These are phyloP conservation scores for Drosophila gunungcola DNA, from an alignment of 1,140 invertebrate genomes.

Conservation along the genomic window DNA sequence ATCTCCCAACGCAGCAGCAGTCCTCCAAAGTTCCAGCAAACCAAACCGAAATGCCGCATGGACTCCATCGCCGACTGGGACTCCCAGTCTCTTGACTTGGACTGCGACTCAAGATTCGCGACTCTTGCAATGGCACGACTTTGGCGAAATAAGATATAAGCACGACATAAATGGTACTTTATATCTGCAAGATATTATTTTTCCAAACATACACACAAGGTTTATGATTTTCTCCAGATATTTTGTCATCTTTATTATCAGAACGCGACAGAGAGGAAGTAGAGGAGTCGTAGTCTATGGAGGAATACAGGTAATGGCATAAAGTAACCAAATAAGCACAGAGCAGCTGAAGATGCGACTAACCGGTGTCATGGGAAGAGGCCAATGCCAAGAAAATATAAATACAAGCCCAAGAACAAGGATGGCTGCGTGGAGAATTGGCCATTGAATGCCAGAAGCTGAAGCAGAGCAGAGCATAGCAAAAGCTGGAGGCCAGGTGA, in stretches of 20 bases:
- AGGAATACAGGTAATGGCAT: constrained; percentile 57
- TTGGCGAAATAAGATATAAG: constrained; percentile 82
- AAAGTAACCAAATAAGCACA: constrained; percentile 79
- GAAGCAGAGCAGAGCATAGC: constrained; percentile 7
- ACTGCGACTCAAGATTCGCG: constrained; percentile 24
- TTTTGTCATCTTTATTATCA: constrained; percentile 84
- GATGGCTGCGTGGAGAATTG: constrained; percentile 72
- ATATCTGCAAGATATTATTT: constrained; percentile 83
- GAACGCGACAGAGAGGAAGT: constrained; percentile 30
- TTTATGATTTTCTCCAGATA: constrained; percentile 84
- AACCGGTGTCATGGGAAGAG: constrained; percentile 70
- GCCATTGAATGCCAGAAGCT: constrained; percentile 51
- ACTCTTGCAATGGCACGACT: constrained; percentile 65
- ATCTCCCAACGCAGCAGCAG: constrained; percentile 44
- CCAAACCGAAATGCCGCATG: constrained; percentile 26
- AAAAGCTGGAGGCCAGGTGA: constrained; percentile 42
- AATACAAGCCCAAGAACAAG: constrained; percentile 38
- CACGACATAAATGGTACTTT: constrained; percentile 84
- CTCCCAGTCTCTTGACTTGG: constrained; percentile 4
- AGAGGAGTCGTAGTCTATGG: constrained; percentile 3
- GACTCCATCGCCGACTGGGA: constrained; percentile 4
- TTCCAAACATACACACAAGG: constrained; percentile 83
- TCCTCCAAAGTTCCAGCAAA: constrained; percentile 12
- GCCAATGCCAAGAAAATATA: constrained; percentile 35
- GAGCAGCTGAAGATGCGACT: constrained; percentile 35